Percentiles rank a stretch among this genome's conserved stretches.
Conservation (phyloP, 1,140 invertebrate genomes). For the Helicoverpa armigera region DNA sequence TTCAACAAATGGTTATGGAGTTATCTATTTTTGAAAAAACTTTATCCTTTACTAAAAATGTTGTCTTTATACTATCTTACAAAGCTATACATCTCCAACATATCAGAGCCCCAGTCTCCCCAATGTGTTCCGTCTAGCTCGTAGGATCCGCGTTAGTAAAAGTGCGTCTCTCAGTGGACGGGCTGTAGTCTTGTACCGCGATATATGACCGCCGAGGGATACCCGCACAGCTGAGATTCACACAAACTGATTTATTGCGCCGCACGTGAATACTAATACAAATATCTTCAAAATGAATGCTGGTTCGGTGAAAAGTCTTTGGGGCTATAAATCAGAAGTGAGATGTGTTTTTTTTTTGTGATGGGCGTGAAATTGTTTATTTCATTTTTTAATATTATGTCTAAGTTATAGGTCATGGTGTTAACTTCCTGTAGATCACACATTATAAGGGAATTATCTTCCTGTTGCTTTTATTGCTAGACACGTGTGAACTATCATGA, state of each 20-base stretch:
- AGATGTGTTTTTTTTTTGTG: background rate
- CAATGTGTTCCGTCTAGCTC: constrained; percentile 27
- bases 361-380: background rate
- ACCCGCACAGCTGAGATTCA: constrained; percentile 70
- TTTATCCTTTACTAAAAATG: no score
- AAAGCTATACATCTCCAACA: background rate
- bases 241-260: constrained; percentile 78
- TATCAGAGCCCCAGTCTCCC: constrained; percentile 11
- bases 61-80: no score
- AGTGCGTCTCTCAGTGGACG: constrained; percentile 58
- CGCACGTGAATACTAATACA: constrained; percentile 69
- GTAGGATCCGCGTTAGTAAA: constrained; percentile 10
- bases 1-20: no score
- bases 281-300: constrained; percentile 34
- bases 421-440: no score
- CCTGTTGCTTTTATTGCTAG: no score
- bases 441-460: no score
- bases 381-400: no score
- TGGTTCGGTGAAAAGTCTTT: constrained; percentile 36
- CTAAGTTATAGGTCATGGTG: no score
- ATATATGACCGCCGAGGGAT: constrained; percentile 80
- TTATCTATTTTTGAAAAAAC: no score
- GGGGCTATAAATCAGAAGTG: background rate
- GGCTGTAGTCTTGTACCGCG: constrained; percentile 63
- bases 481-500: no score